Base-by-base conservation (phyloP, 2,113 vertebrate species). In the Salvelinus fontinalis region DNA sequence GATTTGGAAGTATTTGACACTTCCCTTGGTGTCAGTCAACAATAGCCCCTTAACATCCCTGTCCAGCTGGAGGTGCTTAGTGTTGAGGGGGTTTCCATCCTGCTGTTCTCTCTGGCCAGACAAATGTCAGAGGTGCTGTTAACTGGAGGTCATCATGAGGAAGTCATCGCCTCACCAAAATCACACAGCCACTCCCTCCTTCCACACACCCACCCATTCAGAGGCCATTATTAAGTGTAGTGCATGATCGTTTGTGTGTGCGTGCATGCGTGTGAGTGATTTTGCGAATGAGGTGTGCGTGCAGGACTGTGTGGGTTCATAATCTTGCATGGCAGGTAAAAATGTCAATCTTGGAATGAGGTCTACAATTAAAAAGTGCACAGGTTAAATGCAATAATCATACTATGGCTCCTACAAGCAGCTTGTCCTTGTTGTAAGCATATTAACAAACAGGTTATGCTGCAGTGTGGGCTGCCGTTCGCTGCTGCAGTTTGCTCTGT, bases 31-130 rank as follows among this genome's bases (percentile, higher is more conserved):
- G 78, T 71, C 69, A 85, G 84, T 84, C 82, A 89, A 93, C 93
- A 93, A 93, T 91, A 84, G 90, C 80, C 76, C 88, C 87, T 34
- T 90, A 88, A 92, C 88, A 89, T 83, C 66, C 78, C 84, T 74
- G 87, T 81, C 77, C 93, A 94, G 91, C 93, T 94, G 92, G 91
- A 92, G 86, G 84, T 87, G 83, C 85, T 93, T 88, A 89, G 89
- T 80, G 79, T 87, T 87, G 84, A 82, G 83, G 79, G 68, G 74
- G 80, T 85, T 85, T 85, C 83, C 86, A 84, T 91, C 83, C 86
- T 81, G 83, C 82, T 86, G 85, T 89, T 84, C 84, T 83, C 78
- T 83, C 67, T 83, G 86, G 86, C 82, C 85, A 86, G 83, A 87
- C 81, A 86, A 86, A 87, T 88, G 85, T 90, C 87, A 84, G 80